Evolutionary conservation across 2,888 invertebrate genomes (phyloP).

Genomic region (Aporophyla lueneburgensis): DNA sequence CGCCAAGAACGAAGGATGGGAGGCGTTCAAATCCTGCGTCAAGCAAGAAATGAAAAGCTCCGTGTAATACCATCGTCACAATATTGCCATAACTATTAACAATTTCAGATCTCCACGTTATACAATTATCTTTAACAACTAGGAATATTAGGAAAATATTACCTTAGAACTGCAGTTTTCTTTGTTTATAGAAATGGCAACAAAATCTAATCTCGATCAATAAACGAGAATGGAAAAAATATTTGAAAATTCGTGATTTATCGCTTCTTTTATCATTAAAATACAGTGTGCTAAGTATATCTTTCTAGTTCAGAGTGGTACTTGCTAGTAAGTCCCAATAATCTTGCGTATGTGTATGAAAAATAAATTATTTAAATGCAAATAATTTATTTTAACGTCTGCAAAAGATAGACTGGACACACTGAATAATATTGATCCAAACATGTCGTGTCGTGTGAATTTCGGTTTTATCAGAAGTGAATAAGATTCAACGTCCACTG

Average conservation of each 20-base stretch:
- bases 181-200: slow-evolving; percentile 12
- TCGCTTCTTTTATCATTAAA: background rate
- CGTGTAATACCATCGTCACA: slow-evolving; percentile 76
- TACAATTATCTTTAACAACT: background rate
- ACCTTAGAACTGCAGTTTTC: slow-evolving; percentile 13
- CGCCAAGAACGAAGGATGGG: slow-evolving; percentile 97
- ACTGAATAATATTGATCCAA: background rate
- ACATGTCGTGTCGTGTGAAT: background rate
- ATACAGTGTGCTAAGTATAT: slow-evolving; percentile 13
- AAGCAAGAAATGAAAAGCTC: slow-evolving; percentile 97
- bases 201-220: background rate
- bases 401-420: background rate
- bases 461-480: background rate
- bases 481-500: background rate
- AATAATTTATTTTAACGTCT: background rate
- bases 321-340: background rate
- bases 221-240: background rate
- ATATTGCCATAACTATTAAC: slow-evolving; percentile 47
- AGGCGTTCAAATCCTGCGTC: slow-evolving; percentile 97
- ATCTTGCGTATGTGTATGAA: background rate
- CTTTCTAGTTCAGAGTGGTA: background rate
- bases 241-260: background rate
- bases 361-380: too few species aligned
- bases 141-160: slow-evolving; percentile 25
- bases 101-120: slow-evolving; percentile 47